Evolutionary conservation across 2,797 vertebrate species (phyloP).

Genomic region (Sebastiscus albofasciatus): DNA sequence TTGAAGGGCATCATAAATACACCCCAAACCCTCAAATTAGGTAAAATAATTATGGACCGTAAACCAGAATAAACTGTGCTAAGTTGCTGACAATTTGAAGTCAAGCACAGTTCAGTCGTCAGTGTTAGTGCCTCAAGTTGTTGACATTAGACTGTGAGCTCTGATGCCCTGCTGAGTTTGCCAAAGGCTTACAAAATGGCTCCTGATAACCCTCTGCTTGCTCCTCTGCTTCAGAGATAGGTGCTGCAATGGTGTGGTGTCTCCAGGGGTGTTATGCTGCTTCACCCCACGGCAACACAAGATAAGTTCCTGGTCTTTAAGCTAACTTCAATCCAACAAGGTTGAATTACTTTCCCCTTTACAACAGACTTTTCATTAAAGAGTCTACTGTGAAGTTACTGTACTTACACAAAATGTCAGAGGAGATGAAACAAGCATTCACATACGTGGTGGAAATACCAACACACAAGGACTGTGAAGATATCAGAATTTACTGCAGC

Average conservation of each 20-base stretch:
- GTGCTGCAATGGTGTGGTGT: slow-evolving; percentile 14
- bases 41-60: neutral
- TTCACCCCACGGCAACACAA: slow-evolving; percentile 24
- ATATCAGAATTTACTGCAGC: slow-evolving; percentile 2
- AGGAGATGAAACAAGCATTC: neutral
- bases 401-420: neutral
- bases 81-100: neutral
- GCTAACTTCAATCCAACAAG: slow-evolving; percentile 4
- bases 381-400: neutral
- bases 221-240: slow-evolving; percentile 19
- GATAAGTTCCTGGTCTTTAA: slow-evolving; percentile 19
- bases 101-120: neutral
- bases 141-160: slow-evolving; percentile 9
- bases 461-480: neutral
- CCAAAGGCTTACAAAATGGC: slow-evolving; percentile 40
- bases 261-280: slow-evolving; percentile 7
- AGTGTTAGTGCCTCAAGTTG: slow-evolving; percentile 12
- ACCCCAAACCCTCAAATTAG: neutral
- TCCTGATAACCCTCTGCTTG: slow-evolving; percentile 34
- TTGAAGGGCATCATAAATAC: neutral
- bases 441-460: neutral
- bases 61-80: neutral
- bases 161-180: slow-evolving; percentile 16
- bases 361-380: slow-evolving; percentile 15
- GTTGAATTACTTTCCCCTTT: neutral